A percentile compares a stretch with the other conserved stretches of the same genome.
These are phyloP conservation scores for Drosophila borealis DNA, from an alignment of 2,888 invertebrate genomes.

Conservation along the genomic window DNA sequence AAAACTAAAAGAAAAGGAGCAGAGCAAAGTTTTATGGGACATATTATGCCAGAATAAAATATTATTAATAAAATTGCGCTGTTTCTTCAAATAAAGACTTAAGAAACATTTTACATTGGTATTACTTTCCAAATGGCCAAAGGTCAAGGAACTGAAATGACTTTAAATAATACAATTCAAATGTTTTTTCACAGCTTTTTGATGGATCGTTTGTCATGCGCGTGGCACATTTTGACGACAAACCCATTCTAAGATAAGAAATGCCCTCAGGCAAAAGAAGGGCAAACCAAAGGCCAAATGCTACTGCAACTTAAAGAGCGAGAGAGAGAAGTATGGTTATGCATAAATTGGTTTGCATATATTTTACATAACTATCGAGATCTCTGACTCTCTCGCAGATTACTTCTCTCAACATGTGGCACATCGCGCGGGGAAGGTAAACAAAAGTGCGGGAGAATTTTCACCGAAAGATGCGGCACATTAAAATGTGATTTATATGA, in stretches of 20 bases:
- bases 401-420: conserved; percentile 39
- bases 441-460: conserved; percentile 40
- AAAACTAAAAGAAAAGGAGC: too few relatives aligned
- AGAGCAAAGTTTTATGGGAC: not conserved
- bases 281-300: conserved; percentile 25
- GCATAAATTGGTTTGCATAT: conserved; percentile 28
- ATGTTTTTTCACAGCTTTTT: conserved; percentile 3
- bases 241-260: conserved; percentile 30
- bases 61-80: not conserved
- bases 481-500: conserved; percentile 72
- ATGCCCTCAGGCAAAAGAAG: conserved; percentile 9
- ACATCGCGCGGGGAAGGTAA: conserved; percentile 39
- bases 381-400: conserved; percentile 1
- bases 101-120: not conserved
- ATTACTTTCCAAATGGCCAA: not conserved
- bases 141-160: conserved; percentile 30
- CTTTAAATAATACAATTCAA: not conserved
- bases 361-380: conserved; percentile 44
- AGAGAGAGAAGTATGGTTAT: not conserved
- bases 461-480: conserved; percentile 58
- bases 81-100: too few relatives aligned
- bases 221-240: conserved; percentile 4
- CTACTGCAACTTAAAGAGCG: not conserved
- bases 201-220: conserved; percentile 38
- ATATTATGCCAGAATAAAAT: too few relatives aligned